These are phyloP conservation scores for Dioctria rufipes DNA, from an alignment of 2,888 invertebrate species.

Conservation along the genomic window DNA sequence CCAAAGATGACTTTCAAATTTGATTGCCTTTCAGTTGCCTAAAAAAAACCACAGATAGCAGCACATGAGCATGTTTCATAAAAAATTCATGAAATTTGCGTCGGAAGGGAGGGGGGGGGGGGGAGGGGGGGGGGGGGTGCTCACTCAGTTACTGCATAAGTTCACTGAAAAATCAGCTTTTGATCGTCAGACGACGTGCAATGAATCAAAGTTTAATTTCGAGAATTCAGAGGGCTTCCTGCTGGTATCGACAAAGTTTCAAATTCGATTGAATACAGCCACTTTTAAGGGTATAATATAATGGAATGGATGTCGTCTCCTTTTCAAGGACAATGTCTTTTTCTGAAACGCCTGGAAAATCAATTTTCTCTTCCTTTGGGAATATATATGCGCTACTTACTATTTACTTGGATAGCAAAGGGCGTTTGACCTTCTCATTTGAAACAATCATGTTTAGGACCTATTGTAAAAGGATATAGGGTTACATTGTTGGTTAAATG, in stretches of 20 bases:
- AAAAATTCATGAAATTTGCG: slow-evolving; percentile 49
- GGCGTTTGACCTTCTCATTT: slow-evolving; percentile 37
- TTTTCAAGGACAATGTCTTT: slow-evolving; percentile 20
- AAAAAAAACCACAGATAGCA: slow-evolving; percentile 26
- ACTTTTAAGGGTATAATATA: slow-evolving; percentile 22
- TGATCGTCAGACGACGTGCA: slow-evolving; percentile 35
- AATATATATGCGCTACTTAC: too few relatives aligned
- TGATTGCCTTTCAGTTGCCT: slow-evolving; percentile 1
- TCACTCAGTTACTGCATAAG: slow-evolving; percentile 37
- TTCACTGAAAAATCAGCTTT: slow-evolving; percentile 2
- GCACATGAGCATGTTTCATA: slow-evolving; percentile 37
- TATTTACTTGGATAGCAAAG: neutral
- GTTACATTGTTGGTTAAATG: slow-evolving; percentile 16
- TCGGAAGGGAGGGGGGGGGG: too few relatives aligned
- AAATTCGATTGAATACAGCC: slow-evolving; percentile 15
- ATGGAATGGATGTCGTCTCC: slow-evolving; percentile 1
- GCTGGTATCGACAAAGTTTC: neutral
- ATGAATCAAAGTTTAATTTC: slow-evolving; percentile 42
- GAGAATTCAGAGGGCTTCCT: neutral
- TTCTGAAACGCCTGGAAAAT: slow-evolving; percentile 29
- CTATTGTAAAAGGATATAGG: slow-evolving; percentile 17
- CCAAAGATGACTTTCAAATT: slow-evolving; percentile 40
- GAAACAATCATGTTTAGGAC: slow-evolving; percentile 32
- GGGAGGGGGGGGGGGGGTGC: too few relatives aligned
- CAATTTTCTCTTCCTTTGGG: slow-evolving; percentile 41